Percentiles rank a stretch among this genome's conserved stretches.
These are phyloP conservation scores for Ammospiza nelsoni DNA, from an alignment of 2,113 vertebrate genomes.

Conservation along the genomic window DNA sequence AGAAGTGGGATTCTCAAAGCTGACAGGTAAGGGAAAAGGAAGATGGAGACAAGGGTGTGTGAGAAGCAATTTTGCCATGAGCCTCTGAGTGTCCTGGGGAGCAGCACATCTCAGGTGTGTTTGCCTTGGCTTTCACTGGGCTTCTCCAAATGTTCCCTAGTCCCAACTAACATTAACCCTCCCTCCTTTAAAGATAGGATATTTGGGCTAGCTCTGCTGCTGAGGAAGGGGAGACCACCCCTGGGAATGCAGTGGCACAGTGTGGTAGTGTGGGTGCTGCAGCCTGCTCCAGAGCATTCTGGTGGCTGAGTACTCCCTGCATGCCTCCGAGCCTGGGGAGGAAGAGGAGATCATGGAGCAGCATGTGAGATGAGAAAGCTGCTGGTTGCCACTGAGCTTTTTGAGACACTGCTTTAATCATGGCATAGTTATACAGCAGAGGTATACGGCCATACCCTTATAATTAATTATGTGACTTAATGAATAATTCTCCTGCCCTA, in stretches of 20 bases:
- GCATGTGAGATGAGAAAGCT: background rate
- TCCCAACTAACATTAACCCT: background rate
- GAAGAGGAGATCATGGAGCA: background rate
- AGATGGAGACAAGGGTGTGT: background rate
- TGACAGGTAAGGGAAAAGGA: background rate
- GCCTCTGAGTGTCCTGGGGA: background rate
- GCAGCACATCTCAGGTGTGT: background rate
- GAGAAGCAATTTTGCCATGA: background rate
- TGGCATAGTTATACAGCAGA: background rate
- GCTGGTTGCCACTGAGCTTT: background rate
- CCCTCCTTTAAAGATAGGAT: background rate
- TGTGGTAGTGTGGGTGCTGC: background rate
- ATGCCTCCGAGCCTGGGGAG: fast-evolving
- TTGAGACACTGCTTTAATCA: background rate
- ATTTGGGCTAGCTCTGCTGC: background rate
- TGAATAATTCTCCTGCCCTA: background rate
- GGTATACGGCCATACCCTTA: background rate
- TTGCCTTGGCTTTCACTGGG: background rate
- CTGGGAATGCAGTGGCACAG: background rate
- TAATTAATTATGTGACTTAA: background rate
- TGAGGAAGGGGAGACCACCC: background rate
- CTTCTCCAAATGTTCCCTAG: background rate
- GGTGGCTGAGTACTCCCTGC: background rate
- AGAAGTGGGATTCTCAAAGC: background rate
- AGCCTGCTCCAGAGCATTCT: background rate